These are phyloP conservation scores for Dicerorhinus sumatrensis DNA, from an alignment of 2,113 vertebrate species.

Conservation along the genomic window DNA sequence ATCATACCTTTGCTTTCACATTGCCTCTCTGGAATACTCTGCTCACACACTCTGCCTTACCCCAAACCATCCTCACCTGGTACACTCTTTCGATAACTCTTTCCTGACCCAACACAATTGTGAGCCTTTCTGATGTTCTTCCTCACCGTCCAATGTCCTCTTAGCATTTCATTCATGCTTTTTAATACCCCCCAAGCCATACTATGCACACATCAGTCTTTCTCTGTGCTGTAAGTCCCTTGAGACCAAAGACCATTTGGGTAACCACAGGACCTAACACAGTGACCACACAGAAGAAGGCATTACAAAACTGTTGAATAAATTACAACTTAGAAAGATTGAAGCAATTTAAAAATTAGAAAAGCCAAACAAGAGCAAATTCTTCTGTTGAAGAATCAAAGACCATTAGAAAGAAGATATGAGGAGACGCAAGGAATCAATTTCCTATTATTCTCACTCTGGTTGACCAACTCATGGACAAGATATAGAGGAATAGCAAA, in stretches of 20 bases:
- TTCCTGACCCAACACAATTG: neutral
- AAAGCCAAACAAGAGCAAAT: neutral
- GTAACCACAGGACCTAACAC: neutral
- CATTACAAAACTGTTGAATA: neutral
- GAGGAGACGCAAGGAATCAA: neutral
- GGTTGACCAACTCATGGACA: neutral
- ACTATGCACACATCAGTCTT: neutral
- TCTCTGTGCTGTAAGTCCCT: neutral
- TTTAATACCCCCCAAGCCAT: neutral
- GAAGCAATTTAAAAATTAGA: conserved; percentile 7
- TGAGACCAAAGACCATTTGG: neutral
- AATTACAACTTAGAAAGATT: neutral
- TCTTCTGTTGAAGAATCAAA: neutral
- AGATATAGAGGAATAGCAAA: neutral
- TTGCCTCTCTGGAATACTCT: neutral
- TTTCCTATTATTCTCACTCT: neutral
- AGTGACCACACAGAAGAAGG: neutral
- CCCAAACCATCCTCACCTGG: neutral
- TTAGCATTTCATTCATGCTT: neutral
- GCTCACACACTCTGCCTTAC: neutral
- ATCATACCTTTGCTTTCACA: neutral
- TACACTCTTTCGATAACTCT: neutral
- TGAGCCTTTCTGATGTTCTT: neutral
- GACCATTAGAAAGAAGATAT: neutral
- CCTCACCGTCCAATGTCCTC: neutral